Base-by-base conservation (phyloP, 2,888 invertebrate genomes). In the Diarsia rubi region DNA sequence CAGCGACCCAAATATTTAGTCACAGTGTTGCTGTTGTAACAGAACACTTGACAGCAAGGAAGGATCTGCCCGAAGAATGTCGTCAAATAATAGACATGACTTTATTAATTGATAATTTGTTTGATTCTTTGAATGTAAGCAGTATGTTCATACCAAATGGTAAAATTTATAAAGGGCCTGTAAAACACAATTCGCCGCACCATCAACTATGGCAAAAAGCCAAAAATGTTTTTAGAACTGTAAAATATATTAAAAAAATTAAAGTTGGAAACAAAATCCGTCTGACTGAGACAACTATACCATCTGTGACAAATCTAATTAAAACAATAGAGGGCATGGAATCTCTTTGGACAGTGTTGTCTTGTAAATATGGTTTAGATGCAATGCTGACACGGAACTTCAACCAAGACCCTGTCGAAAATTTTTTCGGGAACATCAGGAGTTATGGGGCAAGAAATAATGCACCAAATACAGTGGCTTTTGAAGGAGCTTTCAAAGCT, bases 271-370 rank as follows among this genome's bases (percentile, higher is more conserved):
- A 42, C 19, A 73, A 68, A 72, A 59, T 72, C 19, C 45, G 12
- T 6, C 9, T 47, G 27, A 42, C 37, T 24, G 68, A 72, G 24
- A 67, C 27, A 24, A 44, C 21, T 37, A 37, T 37, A 37, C 37
- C 37, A 37, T 37, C 37, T 24, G 21, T 70, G 19, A 54, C 21
- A 52, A 88, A 88, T 64, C 19, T 44, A 8, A 64, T 37, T n/a
- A 86, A 84, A 84, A 90, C 89, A 9, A 88, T 90, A 44, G 84
- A 89, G 44, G 87, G 85, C 0, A 73, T 37, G 37, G 49, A 69
- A 44, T 2, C 0, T 42, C n/a, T 73, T 14, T 68, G 72, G 67
- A 59, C 78, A 76, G n/a, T 84, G 16, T 80, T 88, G 54, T 74
- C 64, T 21, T 5, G 67, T 57, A 88, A 86, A 68, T 88, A 86